These are phyloP conservation scores for Cromileptes altivelis DNA, from an alignment of 2,113 vertebrate genomes.

Conservation along the genomic window DNA sequence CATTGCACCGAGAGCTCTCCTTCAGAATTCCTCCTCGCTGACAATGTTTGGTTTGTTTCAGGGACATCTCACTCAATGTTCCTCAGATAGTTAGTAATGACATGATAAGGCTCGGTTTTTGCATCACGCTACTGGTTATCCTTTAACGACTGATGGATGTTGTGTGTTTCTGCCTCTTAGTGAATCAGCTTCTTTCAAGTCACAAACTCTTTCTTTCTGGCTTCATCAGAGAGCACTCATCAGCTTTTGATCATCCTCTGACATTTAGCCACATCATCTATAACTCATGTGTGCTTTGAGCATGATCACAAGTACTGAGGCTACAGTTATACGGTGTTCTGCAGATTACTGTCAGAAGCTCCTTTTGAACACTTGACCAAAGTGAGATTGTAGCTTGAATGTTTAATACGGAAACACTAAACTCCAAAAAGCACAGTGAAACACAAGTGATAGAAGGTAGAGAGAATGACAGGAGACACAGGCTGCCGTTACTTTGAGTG, in stretches of 20 bases:
- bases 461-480: no score
- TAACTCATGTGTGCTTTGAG: no score
- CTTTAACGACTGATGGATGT: background rate
- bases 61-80: background rate
- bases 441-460: no score
- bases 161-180: background rate
- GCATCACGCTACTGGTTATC: background rate
- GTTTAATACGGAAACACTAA: no score
- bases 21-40: conserved; percentile 2
- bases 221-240: background rate
- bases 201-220: background rate
- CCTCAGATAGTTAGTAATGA: background rate
- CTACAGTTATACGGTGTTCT: background rate
- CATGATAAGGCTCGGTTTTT: background rate
- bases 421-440: no score
- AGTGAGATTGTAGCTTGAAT: no score
- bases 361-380: no score
- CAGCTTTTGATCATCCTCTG: background rate
- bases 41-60: conserved; percentile 42
- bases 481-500: no score
- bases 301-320: background rate
- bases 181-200: background rate
- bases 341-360: background rate
- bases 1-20: conserved; percentile 1
- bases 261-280: conserved; percentile 1